Base-by-base conservation (phyloP, 1,140 invertebrate species). In the Bathynomus jamesi region DNA sequence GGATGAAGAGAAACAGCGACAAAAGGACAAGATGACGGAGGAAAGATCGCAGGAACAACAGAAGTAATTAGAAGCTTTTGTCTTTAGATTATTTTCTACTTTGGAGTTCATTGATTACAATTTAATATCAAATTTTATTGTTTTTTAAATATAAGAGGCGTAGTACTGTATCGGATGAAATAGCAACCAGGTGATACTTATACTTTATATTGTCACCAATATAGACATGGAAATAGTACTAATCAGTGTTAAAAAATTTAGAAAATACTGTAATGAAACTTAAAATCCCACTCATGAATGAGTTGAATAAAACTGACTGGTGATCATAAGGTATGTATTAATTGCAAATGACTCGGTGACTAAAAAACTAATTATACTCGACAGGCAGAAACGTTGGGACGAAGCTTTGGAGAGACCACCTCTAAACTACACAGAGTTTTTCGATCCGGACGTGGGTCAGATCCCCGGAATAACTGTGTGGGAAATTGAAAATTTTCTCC, bases 401-500 rank as follows among this genome's bases (percentile, higher is more conserved):
- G 96, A 98, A 84, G 88, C 90, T 31, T 82, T 99, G 66, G 94
- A 96, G 81, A 96, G 97, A 80, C 96, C 96, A 0, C 90, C 93
- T 25, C 81, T 99, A n/a, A 95, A 99, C 84, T 99, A 99, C 83
- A 98, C 95, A 0, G 96, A 99, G 81, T 95, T 99, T 82, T 99
- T 99, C 82, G 96, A 99, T 79, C 93, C 96, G 78, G 95, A 98
- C 81, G 94, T 96, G 1, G 96, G 96, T 4, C 93, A 96, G 80
- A 86, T 90, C 61, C 89, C 90, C 0, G 94, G 93, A 25, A 79
- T 98, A 24, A 90, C 90, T 2, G 89, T 96, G 72, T 99, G 96
- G 95, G 96, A 98, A 85, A 99, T 99, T 72, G 96, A 99, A 83
- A 99, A 99, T 82, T 99, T 99, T 82, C 84, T 99, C 71, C 97